Conservation (phyloP, 1,140 invertebrate genomes). For the Neodiprion virginianus region DNA sequence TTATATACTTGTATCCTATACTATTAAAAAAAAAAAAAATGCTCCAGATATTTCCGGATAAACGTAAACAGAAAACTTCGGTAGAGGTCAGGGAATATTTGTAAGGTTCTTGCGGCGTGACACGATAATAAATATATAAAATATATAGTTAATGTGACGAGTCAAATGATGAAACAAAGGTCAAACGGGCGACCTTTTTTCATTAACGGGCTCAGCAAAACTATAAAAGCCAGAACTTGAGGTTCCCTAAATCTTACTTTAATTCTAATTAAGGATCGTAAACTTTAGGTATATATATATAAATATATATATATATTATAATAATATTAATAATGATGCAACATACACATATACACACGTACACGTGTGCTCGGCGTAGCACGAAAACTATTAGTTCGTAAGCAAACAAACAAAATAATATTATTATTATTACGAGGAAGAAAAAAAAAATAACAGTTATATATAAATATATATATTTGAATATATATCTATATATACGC, state of each 20-base stretch:
- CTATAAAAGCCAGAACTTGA: slow-evolving; percentile 33
- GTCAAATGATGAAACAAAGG: not conserved
- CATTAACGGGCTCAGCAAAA: slow-evolving; percentile 9
- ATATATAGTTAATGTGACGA: too few relatives aligned
- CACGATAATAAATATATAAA: too few relatives aligned
- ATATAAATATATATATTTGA: slow-evolving; percentile 53
- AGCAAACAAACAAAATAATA: slow-evolving; percentile 62
- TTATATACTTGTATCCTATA: too few relatives aligned
- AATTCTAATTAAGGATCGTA: not conserved
- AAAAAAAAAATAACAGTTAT: slow-evolving; percentile 50
- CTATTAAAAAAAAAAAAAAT: too few relatives aligned
- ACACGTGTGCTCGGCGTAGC: slow-evolving; percentile 58
- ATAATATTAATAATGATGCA: slow-evolving; percentile 9
- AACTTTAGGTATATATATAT: slow-evolving; percentile 20
- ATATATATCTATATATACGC: not conserved
- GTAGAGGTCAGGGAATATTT: too few relatives aligned
- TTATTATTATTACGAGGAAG: slow-evolving; percentile 48
- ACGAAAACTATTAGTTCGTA: slow-evolving; percentile 62
- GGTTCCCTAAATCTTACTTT: slow-evolving; percentile 45
- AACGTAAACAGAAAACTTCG: too few relatives aligned
- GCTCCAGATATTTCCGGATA: too few relatives aligned
- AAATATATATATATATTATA: slow-evolving; percentile 34
- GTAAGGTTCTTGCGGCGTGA: too few relatives aligned
- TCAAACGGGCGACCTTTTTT: slow-evolving; percentile 10
- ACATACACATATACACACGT: slow-evolving; percentile 23